phyloP scores from a whole-genome alignment of 1,140 invertebrate genomes.

The Meloidogyne chitwoodi region DNA sequence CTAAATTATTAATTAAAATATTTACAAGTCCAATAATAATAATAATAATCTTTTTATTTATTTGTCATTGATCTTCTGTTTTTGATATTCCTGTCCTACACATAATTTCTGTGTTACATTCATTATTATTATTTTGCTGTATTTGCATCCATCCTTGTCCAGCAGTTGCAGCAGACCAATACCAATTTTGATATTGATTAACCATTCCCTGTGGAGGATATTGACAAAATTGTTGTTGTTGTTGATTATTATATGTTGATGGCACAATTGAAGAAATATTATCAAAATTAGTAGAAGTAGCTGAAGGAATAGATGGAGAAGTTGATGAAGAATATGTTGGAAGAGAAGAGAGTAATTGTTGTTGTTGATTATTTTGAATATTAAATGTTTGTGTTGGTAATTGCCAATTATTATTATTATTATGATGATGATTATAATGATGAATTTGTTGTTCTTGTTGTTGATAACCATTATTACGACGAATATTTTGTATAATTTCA shows the following conservation, averaged over 20 bases:
- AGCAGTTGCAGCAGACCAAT: not conserved
- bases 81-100: not conserved
- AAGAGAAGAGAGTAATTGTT: not conserved
- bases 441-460: not conserved
- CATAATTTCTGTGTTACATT: not conserved
- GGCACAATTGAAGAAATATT: not conserved
- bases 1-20: too few species aligned
- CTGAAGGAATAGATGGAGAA: not conserved
- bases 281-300: not conserved
- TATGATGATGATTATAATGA: not conserved
- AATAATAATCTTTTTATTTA: too few species aligned
- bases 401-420: not conserved
- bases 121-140: not conserved
- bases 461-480: not conserved
- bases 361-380: not conserved
- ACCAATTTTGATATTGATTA: not conserved
- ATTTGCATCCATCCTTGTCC: not conserved
- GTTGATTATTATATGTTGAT: not conserved
- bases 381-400: not conserved
- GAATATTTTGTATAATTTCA: not conserved
- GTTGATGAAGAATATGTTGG: not conserved
- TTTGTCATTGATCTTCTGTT: too few species aligned
- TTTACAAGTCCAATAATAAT: too few species aligned
- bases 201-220: not conserved
- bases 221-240: not conserved